Evolutionary conservation across 2,797 vertebrate species (phyloP).

Genomic region (Rhinoraja longicauda): DNA sequence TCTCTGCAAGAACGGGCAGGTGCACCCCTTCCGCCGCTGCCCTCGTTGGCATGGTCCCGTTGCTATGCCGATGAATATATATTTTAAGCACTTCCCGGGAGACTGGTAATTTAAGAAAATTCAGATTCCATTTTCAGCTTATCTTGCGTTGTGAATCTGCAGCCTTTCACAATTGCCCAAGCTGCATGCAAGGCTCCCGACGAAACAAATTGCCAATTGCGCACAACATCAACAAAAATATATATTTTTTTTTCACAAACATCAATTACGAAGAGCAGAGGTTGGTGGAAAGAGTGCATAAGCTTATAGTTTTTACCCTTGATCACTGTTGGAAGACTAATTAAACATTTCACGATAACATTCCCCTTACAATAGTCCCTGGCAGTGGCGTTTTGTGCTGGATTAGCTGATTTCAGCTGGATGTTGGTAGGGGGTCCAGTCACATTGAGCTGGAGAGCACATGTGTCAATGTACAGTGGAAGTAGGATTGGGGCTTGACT

Average conservation of each 20-base stretch:
- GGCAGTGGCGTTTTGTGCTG: background rate
- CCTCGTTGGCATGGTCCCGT: background rate
- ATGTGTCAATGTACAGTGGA: background rate
- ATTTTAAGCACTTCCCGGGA: background rate
- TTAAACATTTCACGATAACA: background rate
- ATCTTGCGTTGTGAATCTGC: background rate
- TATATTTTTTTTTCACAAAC: background rate
- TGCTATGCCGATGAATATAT: background rate
- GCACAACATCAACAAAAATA: no score
- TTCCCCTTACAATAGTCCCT: background rate
- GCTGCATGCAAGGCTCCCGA: no score
- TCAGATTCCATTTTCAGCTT: background rate
- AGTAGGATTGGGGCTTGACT: background rate
- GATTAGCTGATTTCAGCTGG: background rate
- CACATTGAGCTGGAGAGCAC: background rate
- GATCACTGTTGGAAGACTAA: background rate
- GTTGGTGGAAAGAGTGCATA: background rate
- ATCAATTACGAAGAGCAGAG: background rate
- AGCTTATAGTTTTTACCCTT: background rate
- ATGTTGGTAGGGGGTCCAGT: background rate
- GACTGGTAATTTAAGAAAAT: conserved; percentile 8
- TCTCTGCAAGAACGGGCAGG: background rate
- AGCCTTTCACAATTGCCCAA: background rate
- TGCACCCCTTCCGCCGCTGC: background rate
- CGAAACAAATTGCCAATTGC: background rate